Base-by-base conservation (phyloP, 2,797 vertebrate species). In the Sebastes minor region DNA sequence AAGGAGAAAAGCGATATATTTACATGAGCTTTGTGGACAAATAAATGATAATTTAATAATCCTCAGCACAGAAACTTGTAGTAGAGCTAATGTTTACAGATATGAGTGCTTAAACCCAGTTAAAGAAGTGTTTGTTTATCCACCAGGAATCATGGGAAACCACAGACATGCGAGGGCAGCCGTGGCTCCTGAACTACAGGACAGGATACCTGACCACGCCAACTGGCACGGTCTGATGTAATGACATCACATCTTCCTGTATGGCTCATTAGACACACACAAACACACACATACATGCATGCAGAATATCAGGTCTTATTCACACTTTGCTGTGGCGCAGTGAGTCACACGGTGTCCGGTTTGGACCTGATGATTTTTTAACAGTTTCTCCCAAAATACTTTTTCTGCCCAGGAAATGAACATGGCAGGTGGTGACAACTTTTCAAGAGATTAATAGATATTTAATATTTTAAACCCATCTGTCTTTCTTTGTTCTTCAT, bases 191-290 rank as follows among this genome's bases (percentile, higher is more conserved):
- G 71, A 80, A 22, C 86, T 65, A 66, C 82, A 76, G 87, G 80
- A 89, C 83, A 86, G 86, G 89, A 90, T 84, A 52, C 87, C 32
- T 61, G 72, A 78, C 25, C 28, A 6, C 1, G 86, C 88, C 90
- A 88, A 80, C 86, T 93, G 90, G 89, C 85, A 78, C 2, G 6
- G 52, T 65, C 22, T 52, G 35, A 55, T 16, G 7, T 6, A 8
- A 76, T 92, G 91, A 91, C 71, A 83, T 89, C 83, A 87, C 27
- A 49, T 74, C 13, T 68, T 73, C 65, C 59, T 75, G 57, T 67
- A 65, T 33, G 83, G 57, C 38, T 71, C 16, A 25, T 22, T 55
- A 35, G 56, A 84, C 72, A 28, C 60, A 64, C 13, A 7, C 28
- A 32, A 28, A 67, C 46, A 82, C 33, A 67, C 42, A 32, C 74